Conservation (phyloP, 1,140 invertebrate genomes). For the Nephotettix cincticeps region DNA sequence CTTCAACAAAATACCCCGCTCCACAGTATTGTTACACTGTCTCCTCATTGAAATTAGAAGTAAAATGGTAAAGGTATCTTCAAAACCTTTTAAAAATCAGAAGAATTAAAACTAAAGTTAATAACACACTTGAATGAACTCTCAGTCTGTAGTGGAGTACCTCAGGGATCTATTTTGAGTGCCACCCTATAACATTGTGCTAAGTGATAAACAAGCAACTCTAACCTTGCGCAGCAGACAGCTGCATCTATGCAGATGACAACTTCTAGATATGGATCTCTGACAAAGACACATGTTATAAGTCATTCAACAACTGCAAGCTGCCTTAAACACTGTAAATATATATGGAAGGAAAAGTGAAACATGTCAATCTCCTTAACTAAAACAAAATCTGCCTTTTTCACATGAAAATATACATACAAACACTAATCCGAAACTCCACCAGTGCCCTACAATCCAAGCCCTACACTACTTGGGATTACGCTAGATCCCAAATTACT, state of each 20-base stretch:
- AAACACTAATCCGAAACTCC: not conserved
- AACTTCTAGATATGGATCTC: not conserved
- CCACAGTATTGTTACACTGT: not conserved
- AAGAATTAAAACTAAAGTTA: constrained; percentile 17
- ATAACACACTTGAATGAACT: not conserved
- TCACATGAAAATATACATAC: constrained; percentile 1
- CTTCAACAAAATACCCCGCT: not conserved
- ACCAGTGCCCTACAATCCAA: not conserved
- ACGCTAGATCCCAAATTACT: constrained; percentile 7
- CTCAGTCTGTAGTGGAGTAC: not conserved
- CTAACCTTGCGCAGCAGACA: too few relatives aligned
- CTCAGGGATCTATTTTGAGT: too few relatives aligned
- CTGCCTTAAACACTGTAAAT: not conserved
- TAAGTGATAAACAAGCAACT: too few relatives aligned
- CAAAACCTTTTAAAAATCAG: not conserved
- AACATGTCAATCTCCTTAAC: not conserved
- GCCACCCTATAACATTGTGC: too few relatives aligned
- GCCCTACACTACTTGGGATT: not conserved
- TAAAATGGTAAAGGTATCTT: not conserved
- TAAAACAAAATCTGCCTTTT: not conserved
- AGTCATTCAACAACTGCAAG: too few relatives aligned
- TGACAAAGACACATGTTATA: not conserved
- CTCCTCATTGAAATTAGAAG: not conserved
- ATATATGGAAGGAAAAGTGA: not conserved
- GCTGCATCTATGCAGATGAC: too few relatives aligned